Conservation (phyloP, 2,113 vertebrate species). For the Podarcis muralis region DNA sequence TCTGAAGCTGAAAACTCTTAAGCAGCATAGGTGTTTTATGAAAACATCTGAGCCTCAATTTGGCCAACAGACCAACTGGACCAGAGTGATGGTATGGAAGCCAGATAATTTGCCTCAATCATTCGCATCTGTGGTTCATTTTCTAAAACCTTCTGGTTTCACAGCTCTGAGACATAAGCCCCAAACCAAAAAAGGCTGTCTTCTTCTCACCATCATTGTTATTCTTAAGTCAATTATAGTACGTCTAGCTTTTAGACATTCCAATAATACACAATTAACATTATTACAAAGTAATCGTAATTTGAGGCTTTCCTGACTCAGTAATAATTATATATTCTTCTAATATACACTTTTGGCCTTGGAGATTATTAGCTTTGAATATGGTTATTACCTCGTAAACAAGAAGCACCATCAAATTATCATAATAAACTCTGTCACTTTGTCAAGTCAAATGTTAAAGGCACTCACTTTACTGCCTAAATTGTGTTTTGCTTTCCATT, state of each 20-base stretch:
- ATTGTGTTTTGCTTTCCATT: conserved; percentile 35
- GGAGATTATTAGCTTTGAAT: conserved; percentile 31
- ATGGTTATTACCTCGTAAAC: conserved; percentile 24
- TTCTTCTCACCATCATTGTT: conserved; percentile 2
- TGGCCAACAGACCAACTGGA: not conserved
- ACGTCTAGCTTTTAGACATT: not conserved
- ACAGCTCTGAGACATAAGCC: not conserved
- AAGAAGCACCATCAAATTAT: conserved; percentile 48
- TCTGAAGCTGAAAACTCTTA: not conserved
- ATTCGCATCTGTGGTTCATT: not conserved
- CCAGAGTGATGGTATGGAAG: not conserved
- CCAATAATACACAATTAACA: conserved; percentile 19
- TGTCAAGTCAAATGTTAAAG: conserved; percentile 44
- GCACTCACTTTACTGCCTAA: conserved; percentile 22
- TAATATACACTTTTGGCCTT: conserved; percentile 41
- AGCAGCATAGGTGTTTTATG: not conserved
- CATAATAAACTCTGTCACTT: conserved; percentile 35
- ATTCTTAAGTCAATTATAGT: conserved; percentile 30
- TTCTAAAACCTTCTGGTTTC: not conserved
- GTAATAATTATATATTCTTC: conserved; percentile 25
- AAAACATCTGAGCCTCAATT: not conserved
- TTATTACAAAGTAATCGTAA: conserved; percentile 9
- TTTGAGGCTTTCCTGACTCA: conserved; percentile 3
- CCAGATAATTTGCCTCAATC: not conserved
- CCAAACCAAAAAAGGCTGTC: not conserved